Evolutionary conservation across 2,113 vertebrate genomes (phyloP).

Genomic region (Neolamprologus devosi): DNA sequence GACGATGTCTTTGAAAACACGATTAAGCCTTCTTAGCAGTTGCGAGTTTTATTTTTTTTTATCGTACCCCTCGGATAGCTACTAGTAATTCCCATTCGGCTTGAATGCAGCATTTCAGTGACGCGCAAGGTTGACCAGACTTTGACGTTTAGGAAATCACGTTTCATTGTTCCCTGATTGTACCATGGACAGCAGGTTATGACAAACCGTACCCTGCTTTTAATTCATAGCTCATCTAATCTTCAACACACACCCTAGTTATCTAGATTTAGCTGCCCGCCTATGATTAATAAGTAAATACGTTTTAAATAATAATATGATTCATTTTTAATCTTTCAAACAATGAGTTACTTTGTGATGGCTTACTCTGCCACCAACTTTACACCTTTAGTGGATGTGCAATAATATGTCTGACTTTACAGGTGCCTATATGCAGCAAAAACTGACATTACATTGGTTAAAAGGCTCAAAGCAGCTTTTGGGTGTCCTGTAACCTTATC

Average conservation of each 20-base stretch:
- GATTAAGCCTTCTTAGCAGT: neutral
- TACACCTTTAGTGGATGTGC: neutral
- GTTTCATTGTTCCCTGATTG: slow-evolving; percentile 8
- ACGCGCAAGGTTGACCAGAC: slow-evolving; percentile 27
- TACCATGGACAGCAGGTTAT: neutral
- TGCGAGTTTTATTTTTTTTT: neutral
- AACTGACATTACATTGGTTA: neutral
- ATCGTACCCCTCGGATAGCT: neutral
- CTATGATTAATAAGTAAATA: neutral
- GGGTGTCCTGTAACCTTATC: neutral
- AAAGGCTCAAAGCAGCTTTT: neutral
- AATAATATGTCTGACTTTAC: neutral
- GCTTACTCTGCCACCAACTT: neutral
- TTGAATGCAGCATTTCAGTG: slow-evolving; percentile 14
- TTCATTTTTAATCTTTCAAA: neutral
- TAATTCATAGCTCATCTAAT: neutral
- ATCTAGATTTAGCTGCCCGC: neutral
- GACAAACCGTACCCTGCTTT: neutral
- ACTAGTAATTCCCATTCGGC: neutral
- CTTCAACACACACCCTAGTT: neutral
- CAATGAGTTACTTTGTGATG: neutral
- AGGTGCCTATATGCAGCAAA: neutral
- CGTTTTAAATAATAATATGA: neutral
- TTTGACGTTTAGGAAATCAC: slow-evolving; percentile 12
- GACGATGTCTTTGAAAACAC: neutral